phyloP scores from a whole-genome alignment of 2,888 invertebrate species.

The Dione juno region DNA sequence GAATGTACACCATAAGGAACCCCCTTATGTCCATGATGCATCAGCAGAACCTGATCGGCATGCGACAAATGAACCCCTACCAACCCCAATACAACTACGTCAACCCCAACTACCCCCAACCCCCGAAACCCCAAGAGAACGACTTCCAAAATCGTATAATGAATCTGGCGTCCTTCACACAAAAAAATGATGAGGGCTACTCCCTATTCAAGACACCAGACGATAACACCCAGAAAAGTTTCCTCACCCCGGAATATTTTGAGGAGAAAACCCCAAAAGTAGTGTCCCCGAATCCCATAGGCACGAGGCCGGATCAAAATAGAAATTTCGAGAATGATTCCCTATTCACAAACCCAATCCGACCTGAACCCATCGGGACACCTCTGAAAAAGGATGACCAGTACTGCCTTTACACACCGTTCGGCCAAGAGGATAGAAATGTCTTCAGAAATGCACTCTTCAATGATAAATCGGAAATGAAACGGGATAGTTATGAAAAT shows the following conservation, averaged over 20 bases:
- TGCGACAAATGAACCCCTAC: conserved; percentile 51
- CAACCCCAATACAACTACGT: conserved; percentile 65
- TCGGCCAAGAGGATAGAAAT: conserved; percentile 71
- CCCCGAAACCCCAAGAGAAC: conserved; percentile 56
- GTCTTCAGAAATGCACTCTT: conserved; percentile 74
- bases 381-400: conserved; percentile 55
- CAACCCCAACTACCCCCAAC: conserved; percentile 59
- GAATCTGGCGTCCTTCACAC: conserved; percentile 76
- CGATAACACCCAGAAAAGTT: conserved; percentile 63
- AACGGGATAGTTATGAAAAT: conserved; percentile 53
- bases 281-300: conserved; percentile 75
- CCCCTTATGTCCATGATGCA: conserved; percentile 85
- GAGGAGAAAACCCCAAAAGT: conserved; percentile 64
- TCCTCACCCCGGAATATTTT: conserved; percentile 66
- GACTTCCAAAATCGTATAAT: conserved; percentile 70
- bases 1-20: conserved; percentile 93
- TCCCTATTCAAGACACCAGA: conserved; percentile 71
- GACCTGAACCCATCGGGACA: conserved; percentile 70
- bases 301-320: conserved; percentile 63
- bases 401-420: conserved; percentile 67
- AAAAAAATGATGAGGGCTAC: conserved; percentile 77
- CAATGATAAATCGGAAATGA: conserved; percentile 60
- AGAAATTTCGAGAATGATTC: conserved; percentile 63
- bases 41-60: conserved; percentile 69
- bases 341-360: conserved; percentile 63